Evolutionary conservation across 2,113 vertebrate genomes (phyloP).

Genomic region (Progne subis): DNA sequence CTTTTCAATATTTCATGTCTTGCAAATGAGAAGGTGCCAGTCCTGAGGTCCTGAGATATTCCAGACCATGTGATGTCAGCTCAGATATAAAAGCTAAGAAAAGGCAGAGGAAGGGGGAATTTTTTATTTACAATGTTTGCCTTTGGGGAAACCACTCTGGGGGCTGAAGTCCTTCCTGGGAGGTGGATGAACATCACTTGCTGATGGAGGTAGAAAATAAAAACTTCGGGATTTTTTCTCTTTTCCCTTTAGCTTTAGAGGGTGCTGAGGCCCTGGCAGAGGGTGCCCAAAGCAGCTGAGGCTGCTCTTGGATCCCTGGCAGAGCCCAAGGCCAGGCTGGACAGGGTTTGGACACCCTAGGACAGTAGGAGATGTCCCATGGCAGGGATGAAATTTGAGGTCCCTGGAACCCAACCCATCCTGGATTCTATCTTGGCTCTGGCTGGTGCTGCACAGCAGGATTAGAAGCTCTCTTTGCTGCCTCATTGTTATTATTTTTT

Average conservation of each 20-base stretch:
- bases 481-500: not conserved
- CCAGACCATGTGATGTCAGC: not conserved
- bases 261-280: not conserved
- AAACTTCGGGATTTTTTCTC: not conserved
- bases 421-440: not conserved
- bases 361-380: not conserved
- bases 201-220: not conserved
- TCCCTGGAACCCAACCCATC: not conserved
- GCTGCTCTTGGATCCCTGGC: not conserved
- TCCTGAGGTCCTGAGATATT: not conserved
- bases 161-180: not conserved
- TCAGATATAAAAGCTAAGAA: not conserved
- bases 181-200: not conserved
- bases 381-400: not conserved
- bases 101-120: not conserved
- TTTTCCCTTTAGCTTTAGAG: not conserved
- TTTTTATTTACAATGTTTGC: not conserved
- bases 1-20: not conserved
- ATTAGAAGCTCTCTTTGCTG: not conserved
- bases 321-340: not conserved
- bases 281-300: not conserved
- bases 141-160: not conserved
- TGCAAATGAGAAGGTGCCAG: not conserved
- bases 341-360: rapidly evolving
- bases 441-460: not conserved